These are phyloP conservation scores for Caenorhabditis sinica DNA, from an alignment of 2,888 invertebrate species.

Conservation along the genomic window DNA sequence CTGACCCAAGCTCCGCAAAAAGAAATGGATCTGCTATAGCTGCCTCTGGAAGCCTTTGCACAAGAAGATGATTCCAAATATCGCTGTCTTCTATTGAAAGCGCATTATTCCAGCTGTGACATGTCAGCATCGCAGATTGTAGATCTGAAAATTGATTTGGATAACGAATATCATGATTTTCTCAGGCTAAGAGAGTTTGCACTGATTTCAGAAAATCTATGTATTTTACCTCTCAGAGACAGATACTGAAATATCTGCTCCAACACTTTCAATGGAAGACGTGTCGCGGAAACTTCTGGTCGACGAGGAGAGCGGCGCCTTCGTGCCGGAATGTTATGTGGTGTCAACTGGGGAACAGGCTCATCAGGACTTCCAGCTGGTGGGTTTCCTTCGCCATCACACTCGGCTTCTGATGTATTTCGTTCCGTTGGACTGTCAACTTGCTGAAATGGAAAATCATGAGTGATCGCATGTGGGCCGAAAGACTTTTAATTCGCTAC, in stretches of 20 bases:
- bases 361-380: not conserved
- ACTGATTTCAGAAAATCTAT: not conserved
- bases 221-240: slow-evolving; percentile 63
- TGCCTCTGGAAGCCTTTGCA: slow-evolving; percentile 91
- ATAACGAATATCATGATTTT: not conserved
- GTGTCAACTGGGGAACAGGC: not conserved
- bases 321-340: not conserved
- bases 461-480: not conserved
- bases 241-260: slow-evolving; percentile 77
- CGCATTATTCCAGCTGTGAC: slow-evolving; percentile 94
- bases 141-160: slow-evolving; percentile 87
- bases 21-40: slow-evolving; percentile 92
- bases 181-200: too few relatives aligned
- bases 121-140: slow-evolving; percentile 92
- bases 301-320: slow-evolving; percentile 47
- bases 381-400: slow-evolving; percentile 65
- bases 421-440: slow-evolving; percentile 29
- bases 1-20: slow-evolving; percentile 91
- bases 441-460: slow-evolving; percentile 1
- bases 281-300: slow-evolving; percentile 71
- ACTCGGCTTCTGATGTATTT: slow-evolving; percentile 38
- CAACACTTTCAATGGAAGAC: slow-evolving; percentile 77
- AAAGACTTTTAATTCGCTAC: not conserved
- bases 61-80: slow-evolving; percentile 94
- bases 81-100: slow-evolving; percentile 86